Evolutionary conservation across 2,888 invertebrate genomes (phyloP).

Genomic region (Therioaphis trifolii): DNA sequence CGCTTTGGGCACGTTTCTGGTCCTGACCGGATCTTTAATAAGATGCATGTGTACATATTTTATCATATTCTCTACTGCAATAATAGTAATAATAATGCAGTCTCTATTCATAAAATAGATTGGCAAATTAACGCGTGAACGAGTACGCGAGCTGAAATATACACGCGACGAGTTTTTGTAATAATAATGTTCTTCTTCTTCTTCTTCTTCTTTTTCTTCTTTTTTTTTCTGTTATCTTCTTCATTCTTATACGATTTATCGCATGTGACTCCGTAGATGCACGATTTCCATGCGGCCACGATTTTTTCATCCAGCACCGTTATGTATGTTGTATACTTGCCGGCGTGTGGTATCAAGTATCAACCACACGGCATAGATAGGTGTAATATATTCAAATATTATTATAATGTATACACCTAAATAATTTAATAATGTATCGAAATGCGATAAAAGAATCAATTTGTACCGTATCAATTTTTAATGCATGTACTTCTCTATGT

Average conservation of each 20-base stretch:
- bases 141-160: conserved; percentile 46
- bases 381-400: background rate
- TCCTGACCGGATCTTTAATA: conserved; percentile 41
- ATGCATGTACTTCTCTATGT: no score
- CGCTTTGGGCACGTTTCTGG: conserved; percentile 23
- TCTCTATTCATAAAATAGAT: conserved; percentile 59
- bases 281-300: conserved; percentile 59
- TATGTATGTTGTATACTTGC: conserved; percentile 20
- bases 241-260: conserved; percentile 56
- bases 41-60: background rate
- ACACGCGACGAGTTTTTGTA: conserved; percentile 42
- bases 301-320: conserved; percentile 58
- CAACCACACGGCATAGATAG: conserved; percentile 13
- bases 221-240: conserved; percentile 29
- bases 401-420: conserved; percentile 21
- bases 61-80: conserved; percentile 17
- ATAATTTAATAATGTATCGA: background rate
- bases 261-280: conserved; percentile 48
- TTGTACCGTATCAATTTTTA: conserved; percentile 9
- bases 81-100: conserved; percentile 5
- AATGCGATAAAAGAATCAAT: conserved; percentile 35
- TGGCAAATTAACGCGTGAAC: conserved; percentile 62
- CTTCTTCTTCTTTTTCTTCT: background rate
- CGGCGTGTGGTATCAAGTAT: background rate
- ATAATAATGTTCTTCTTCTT: conserved; percentile 9